Evolutionary conservation across 2,888 invertebrate genomes (phyloP), one percentile per base, ranked within the genome.

Genomic region (Napeogenes inachia): DNA sequence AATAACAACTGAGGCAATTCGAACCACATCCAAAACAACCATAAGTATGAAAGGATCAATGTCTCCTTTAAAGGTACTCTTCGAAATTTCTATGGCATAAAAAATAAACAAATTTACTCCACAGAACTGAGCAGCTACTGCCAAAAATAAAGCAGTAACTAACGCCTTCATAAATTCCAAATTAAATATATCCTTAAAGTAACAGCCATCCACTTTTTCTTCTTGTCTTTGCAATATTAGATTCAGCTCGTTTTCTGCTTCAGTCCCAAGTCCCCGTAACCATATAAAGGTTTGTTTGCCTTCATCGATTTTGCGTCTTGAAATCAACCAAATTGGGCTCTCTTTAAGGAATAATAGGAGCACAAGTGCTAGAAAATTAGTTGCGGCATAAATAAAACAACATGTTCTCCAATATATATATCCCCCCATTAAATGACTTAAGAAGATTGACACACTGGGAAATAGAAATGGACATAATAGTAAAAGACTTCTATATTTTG

Each of bases 251-350:
- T 69, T 75, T 12, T 74, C 71, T 2, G 82, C 72, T 2, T 54
- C 64, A 0, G 76, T 76, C 2, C 70, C 72, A 4, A 69, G 70
- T 0, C 82, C 83, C 63, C 84, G 76, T 53, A 80, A 83, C 68
- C 70, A 66, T 68, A 67, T 74, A 46, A 76, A 84, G 2, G 74
- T 66, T 38, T 73, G 64, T 5, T 72, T 68, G 0, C 82, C 84
- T 66, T 76, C 72, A 3, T 78, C 72, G 1, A 62, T 69, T 62
- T 70, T 78, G 0, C 79, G 80, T 69, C 81, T 81, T 2, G 74
- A 68, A 33, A 84, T 72, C 35, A 84, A 63, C 84, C 84, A 84
- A 4, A 82, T 56, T 1, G 84, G 84, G 38, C 82, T 84, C 70
- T 84, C 84, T 72, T 78, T 78, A 45, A 82, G 64, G 58, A 73